phyloP scores from a whole-genome alignment of 2,888 invertebrate species.

The Philaethria dido region DNA sequence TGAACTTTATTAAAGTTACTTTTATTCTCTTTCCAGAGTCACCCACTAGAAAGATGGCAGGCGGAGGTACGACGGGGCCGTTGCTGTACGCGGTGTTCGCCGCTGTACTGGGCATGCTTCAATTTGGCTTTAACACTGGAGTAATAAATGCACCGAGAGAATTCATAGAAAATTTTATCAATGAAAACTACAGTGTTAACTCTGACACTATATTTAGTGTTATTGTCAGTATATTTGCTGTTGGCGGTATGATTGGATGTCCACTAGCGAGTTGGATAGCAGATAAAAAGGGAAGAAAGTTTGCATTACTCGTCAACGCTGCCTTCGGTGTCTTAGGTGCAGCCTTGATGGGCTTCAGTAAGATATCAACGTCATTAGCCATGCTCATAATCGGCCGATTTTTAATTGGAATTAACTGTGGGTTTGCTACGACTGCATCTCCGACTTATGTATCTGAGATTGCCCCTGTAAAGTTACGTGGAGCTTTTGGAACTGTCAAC shows the following conservation, averaged over 20 bases:
- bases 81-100: constrained; percentile 86
- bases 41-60: constrained; percentile 60
- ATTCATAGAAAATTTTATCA: constrained; percentile 86
- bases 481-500: constrained; percentile 79
- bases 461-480: constrained; percentile 71
- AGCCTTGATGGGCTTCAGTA: constrained; percentile 87
- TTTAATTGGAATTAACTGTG: constrained; percentile 90
- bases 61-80: constrained; percentile 83
- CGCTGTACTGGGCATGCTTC: constrained; percentile 88
- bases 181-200: constrained; percentile 77
- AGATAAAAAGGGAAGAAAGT: constrained; percentile 87
- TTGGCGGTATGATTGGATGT: constrained; percentile 91
- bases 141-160: constrained; percentile 87
- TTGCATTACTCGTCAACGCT: constrained; percentile 86
- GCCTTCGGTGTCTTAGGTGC: constrained; percentile 86
- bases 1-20: neutral
- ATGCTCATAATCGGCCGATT: constrained; percentile 89
- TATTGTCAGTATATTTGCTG: constrained; percentile 89
- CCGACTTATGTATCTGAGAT: constrained; percentile 81
- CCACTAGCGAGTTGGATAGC: constrained; percentile 89
- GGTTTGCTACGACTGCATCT: constrained; percentile 81
- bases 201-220: constrained; percentile 84
- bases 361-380: constrained; percentile 85
- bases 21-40: constrained; percentile 53
- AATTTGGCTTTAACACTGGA: constrained; percentile 89